A percentile compares a stretch with the other conserved stretches of the same genome.
phyloP scores from a whole-genome alignment of 2,113 vertebrate genomes.

The Oreochromis niloticus region DNA sequence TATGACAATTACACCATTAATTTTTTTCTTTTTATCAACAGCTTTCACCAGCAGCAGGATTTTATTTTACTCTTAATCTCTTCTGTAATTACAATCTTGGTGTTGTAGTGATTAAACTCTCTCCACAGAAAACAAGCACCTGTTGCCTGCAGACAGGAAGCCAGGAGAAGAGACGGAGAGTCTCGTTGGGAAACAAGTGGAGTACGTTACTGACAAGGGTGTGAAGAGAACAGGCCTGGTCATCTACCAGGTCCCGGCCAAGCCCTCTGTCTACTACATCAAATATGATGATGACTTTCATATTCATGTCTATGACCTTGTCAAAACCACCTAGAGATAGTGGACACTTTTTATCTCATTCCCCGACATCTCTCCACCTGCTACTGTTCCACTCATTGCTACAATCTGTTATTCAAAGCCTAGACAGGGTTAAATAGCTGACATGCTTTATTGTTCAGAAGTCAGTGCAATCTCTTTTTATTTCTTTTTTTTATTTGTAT shows the following conservation, averaged over 20 bases:
- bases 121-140: conserved; percentile 76
- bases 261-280: conserved; percentile 81
- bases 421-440: conserved; percentile 19
- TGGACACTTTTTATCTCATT: conserved; percentile 32
- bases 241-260: conserved; percentile 80
- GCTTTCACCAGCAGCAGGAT: neutral
- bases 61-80: neutral
- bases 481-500: neutral
- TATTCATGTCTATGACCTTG: conserved; percentile 80
- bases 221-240: conserved; percentile 80
- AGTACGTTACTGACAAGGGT: conserved; percentile 81
- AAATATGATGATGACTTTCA: conserved; percentile 83
- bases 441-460: conserved; percentile 32
- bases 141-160: conserved; percentile 79
- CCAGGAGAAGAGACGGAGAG: conserved; percentile 80
- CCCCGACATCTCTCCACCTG: neutral
- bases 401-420: conserved; percentile 19
- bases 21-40: neutral
- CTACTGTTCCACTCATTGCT: conserved; percentile 24
- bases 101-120: neutral
- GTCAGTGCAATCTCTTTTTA: conserved; percentile 28
- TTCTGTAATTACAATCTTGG: neutral
- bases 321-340: conserved; percentile 76
- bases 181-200: conserved; percentile 81
- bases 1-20: neutral